Evolutionary conservation across 2,113 vertebrate genomes (phyloP), one percentile per base, ranked within the genome.

Genomic region (Damaliscus lunatus): DNA sequence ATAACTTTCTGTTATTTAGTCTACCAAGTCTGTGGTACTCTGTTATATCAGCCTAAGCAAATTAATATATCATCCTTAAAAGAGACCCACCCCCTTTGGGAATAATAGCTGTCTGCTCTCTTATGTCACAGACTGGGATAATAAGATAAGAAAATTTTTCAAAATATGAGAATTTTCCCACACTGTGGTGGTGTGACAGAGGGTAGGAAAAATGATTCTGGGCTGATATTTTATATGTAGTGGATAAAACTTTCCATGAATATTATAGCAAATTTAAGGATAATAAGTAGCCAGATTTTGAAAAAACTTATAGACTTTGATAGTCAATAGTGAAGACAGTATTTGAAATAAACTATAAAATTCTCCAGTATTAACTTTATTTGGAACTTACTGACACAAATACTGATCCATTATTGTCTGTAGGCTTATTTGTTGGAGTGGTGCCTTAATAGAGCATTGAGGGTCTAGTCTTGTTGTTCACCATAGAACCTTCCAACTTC

Each of bases 71-170:
- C 27, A n/a, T 40, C 25, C 40, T 59, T 33, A 57, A 48, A 88
- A 81, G 52, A 52, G 29, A 0, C 0, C 2, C 23, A 27, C 16
- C 19, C 1, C 0, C 0, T 36, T 40, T n/a, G 8, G 8, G 4
- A 64, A 95, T 74, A 77, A 57, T 55, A 36, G 12, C 43, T 97
- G 48, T 40, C 62, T 59, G 33, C 27, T 90, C 10, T 86, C 27
- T 78, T 95, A 23, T 53, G 14, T 90, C 74, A 90, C 9, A 85
- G n/a, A 43, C 23, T 80, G 46, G 3, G 50, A 46, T 67, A 60
- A 40, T 25, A 90, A 78, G 11, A 40, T 46, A 17, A 48, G 19
- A 71, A 64, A 7, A 4, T 12, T 87, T 97, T 95, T 43, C 10
- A 71, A 93, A 94, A 50, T 6, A 25, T 48, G 11, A 53, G 6